These are phyloP conservation scores for Antheraea mylitta DNA, from an alignment of 1,140 invertebrate species.

Conservation along the genomic window DNA sequence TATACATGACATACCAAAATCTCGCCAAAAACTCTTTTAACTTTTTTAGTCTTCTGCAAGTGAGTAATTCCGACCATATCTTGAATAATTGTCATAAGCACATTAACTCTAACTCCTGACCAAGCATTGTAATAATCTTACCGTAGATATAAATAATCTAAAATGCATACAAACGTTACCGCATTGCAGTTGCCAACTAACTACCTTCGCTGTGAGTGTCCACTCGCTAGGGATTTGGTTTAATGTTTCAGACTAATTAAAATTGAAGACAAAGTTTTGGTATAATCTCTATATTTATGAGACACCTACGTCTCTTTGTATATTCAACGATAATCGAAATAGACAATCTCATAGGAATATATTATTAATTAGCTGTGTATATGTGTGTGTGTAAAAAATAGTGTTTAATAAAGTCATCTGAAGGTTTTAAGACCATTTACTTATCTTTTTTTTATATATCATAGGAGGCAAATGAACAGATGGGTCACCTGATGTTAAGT, in stretches of 20 bases:
- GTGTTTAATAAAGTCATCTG: too few species aligned
- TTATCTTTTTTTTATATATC: too few species aligned
- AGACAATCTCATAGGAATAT: neutral
- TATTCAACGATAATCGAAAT: neutral
- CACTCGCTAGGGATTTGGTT: neutral
- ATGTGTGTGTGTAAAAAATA: too few species aligned
- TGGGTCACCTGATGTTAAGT: too few species aligned
- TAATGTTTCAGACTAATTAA: neutral
- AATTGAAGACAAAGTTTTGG: neutral
- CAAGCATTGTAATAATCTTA: neutral
- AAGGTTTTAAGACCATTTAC: too few species aligned
- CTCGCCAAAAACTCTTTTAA: too few species aligned
- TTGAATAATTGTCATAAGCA: neutral
- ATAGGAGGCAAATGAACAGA: too few species aligned
- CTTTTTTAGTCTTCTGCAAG: too few species aligned
- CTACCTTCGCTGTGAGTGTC: neutral
- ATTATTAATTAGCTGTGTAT: too few species aligned
- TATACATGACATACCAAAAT: too few species aligned
- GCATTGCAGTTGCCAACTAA: conserved; percentile 1
- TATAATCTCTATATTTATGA: neutral
- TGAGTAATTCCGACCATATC: too few species aligned
- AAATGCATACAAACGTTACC: conserved; percentile 2
- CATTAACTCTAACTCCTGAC: neutral
- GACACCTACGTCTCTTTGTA: too few species aligned
- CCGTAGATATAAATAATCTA: neutral